Percentiles rank a stretch among this genome's conserved stretches.
phyloP scores from a whole-genome alignment of 2,113 vertebrate genomes.

The Tamias sibiricus region DNA sequence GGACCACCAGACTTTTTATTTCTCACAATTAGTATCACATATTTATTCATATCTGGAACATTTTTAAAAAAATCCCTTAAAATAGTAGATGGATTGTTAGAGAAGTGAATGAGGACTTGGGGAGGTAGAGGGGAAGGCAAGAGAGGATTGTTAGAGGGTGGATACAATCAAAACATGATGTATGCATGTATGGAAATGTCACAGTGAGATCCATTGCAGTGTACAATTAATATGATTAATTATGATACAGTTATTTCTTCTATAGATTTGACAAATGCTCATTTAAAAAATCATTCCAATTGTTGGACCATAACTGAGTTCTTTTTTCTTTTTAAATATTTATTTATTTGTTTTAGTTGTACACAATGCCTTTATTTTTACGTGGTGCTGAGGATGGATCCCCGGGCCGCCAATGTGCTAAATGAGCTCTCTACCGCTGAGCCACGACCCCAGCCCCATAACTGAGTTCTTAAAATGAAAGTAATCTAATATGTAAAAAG shows the following conservation, averaged over 20 bases:
- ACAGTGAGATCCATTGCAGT: not conserved
- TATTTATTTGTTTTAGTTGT: no score
- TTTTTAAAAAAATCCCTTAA: no score
- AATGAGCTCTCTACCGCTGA: no score
- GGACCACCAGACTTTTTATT: no score
- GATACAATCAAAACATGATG: not conserved
- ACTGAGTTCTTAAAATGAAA: slow-evolving; percentile 30
- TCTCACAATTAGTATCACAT: not conserved
- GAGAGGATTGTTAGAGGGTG: no score
- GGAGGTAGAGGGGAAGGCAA: no score
- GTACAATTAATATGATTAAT: not conserved
- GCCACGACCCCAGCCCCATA: no score
- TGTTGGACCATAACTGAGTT: not conserved
- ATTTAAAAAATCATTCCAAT: not conserved
- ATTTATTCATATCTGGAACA: not conserved
- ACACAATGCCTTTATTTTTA: no score
- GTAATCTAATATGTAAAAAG: not conserved
- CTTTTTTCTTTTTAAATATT: no score
- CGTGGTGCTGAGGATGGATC: no score
- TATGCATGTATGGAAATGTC: no score
- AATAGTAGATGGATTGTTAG: not conserved
- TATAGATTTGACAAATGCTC: not conserved
- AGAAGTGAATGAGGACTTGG: not conserved
- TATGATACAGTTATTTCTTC: not conserved
- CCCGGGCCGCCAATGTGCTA: no score